Evolutionary conservation across 2,797 vertebrate species (phyloP).

Genomic region (Scolopax bukidnonensis): DNA sequence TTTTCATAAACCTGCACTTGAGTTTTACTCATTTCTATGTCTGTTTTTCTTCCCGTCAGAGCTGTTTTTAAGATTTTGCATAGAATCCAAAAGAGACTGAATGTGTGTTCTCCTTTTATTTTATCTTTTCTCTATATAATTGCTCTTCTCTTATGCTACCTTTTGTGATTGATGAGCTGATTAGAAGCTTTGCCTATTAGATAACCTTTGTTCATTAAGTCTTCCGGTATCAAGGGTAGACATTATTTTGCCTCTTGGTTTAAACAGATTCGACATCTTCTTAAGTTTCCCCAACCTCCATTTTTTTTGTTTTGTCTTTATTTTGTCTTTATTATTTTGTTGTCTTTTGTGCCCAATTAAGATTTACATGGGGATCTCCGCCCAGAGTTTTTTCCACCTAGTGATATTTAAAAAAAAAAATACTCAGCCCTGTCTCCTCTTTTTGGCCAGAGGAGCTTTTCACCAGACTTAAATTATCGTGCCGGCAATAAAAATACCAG

Average conservation of each 20-base stretch:
- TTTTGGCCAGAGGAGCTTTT: conserved; percentile 17
- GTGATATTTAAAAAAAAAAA: no score
- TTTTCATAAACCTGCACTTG: not conserved
- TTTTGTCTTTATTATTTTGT: not conserved
- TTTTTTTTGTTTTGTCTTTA: not conserved
- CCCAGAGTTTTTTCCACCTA: not conserved
- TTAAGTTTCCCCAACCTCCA: not conserved
- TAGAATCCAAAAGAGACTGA: not conserved
- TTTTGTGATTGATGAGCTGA: not conserved
- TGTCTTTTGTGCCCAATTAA: not conserved
- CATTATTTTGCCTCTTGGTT: not conserved
- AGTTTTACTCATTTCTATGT: not conserved
- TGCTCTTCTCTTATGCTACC: not conserved
- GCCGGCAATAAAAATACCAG: conserved; percentile 1
- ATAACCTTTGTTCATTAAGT: not conserved
- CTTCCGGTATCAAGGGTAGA: not conserved
- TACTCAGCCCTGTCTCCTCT: not conserved
- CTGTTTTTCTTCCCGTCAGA: not conserved
- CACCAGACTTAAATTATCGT: conserved; percentile 19
- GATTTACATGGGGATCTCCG: not conserved
- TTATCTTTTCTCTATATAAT: not conserved
- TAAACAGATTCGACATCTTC: not conserved
- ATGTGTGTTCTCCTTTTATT: fast-evolving
- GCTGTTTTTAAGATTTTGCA: not conserved
- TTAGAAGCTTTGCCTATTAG: not conserved